These are phyloP conservation scores for Nasonia giraulti DNA, from an alignment of 1,140 invertebrate genomes.

Conservation along the genomic window DNA sequence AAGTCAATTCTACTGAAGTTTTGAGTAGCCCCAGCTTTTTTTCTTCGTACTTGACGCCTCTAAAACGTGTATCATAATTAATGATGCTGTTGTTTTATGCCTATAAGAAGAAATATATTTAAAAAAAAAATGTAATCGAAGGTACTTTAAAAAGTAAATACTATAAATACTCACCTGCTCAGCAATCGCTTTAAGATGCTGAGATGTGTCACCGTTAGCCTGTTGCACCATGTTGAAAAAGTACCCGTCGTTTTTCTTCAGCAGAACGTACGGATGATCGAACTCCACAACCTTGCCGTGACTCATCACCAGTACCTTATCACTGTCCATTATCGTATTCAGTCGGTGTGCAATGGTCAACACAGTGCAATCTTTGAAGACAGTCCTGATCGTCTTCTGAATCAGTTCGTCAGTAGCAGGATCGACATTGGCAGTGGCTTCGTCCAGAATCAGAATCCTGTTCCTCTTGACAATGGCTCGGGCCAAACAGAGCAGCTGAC, in stretches of 20 bases:
- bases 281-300: constrained; percentile 55
- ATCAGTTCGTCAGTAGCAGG: constrained; percentile 75
- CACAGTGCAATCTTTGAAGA: constrained; percentile 77
- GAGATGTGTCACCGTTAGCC: too few species aligned
- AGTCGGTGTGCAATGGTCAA: constrained; percentile 81
- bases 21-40: too few species aligned
- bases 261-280: not conserved
- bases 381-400: constrained; percentile 73
- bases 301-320: constrained; percentile 75
- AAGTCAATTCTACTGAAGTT: too few species aligned
- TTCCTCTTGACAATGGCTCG: not conserved
- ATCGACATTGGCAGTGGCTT: constrained; percentile 77
- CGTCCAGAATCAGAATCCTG: constrained; percentile 72
- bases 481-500: not conserved
- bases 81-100: too few species aligned
- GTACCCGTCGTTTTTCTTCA: not conserved
- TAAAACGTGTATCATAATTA: too few species aligned
- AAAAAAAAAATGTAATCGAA: too few species aligned
- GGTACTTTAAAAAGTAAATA: too few species aligned
- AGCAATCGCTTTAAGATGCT: too few species aligned
- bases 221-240: not conserved
- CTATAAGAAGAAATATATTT: too few species aligned
- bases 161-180: too few species aligned
- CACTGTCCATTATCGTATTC: constrained; percentile 80
- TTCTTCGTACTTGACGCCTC: too few species aligned